A percentile compares a stretch with the other conserved stretches of the same genome.
phyloP scores from a whole-genome alignment of 2,113 vertebrate genomes.

The Hippocampus abdominalis region DNA sequence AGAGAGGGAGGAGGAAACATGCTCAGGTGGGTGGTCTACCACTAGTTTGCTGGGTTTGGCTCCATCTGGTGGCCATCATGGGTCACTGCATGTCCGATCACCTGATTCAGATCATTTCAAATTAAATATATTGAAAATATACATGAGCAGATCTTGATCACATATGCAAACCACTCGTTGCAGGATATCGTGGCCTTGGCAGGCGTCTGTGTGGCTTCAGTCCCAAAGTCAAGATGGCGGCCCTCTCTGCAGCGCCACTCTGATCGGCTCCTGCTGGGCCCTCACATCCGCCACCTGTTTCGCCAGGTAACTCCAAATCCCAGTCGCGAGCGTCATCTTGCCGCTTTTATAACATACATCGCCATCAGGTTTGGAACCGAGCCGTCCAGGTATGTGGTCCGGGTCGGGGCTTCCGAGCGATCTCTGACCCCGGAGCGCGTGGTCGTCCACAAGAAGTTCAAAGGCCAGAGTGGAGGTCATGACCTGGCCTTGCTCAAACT shows the following conservation, averaged over 20 bases:
- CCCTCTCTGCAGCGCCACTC: conserved; percentile 82
- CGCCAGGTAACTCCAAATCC: conserved; percentile 73
- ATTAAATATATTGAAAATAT: not conserved
- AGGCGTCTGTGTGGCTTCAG: conserved; percentile 80
- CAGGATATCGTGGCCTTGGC: conserved; percentile 88
- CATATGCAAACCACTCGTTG: not conserved
- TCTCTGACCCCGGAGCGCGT: conserved; percentile 74
- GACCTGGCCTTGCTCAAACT: conserved; percentile 83
- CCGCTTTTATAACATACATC: conserved; percentile 17
- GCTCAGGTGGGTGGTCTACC: conserved; percentile 47
- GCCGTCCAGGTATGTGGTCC: conserved; percentile 74
- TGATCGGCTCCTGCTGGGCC: conserved; percentile 86
- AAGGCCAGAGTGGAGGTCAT: conserved; percentile 80
- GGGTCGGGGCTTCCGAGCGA: conserved; percentile 77
- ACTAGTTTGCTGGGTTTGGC: not conserved
- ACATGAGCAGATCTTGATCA: not conserved
- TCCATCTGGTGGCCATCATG: not conserved
- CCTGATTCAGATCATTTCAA: not conserved
- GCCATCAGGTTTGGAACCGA: conserved; percentile 77
- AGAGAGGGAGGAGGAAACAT: conserved; percentile 73
- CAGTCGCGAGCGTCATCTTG: not conserved
- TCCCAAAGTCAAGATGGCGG: conserved; percentile 70
- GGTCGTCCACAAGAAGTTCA: conserved; percentile 83
- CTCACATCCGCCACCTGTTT: conserved; percentile 87
- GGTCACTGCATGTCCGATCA: not conserved